Conservation (phyloP, 2,113 vertebrate genomes). For the Malurus elegans region DNA sequence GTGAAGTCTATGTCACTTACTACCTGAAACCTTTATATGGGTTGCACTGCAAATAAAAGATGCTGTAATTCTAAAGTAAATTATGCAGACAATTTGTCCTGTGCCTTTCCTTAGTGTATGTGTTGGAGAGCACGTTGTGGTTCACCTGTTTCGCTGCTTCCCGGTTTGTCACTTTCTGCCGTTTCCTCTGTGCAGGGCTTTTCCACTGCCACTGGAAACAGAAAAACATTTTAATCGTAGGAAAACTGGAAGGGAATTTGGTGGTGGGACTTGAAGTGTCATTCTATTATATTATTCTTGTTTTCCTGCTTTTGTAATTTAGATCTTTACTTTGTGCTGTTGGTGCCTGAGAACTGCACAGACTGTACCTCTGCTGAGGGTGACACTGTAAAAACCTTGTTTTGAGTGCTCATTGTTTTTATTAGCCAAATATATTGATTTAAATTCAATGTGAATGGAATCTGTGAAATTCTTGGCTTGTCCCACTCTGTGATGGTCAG, state of each 20-base stretch:
- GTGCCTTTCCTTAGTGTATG: background rate
- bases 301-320: background rate
- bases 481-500: background rate
- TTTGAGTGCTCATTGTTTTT: background rate
- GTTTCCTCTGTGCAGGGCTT: background rate
- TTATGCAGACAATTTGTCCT: background rate
- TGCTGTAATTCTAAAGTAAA: background rate
- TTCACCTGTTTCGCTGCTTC: background rate
- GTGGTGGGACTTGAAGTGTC: background rate
- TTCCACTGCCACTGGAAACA: background rate
- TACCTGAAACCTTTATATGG: background rate
- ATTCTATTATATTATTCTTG: background rate
- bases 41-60: background rate
- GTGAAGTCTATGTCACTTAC: background rate
- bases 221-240: background rate
- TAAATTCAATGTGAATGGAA: background rate
- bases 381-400: background rate
- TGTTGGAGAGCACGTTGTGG: background rate
- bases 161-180: constrained; percentile 18
- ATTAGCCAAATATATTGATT: background rate
- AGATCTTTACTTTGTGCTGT: background rate
- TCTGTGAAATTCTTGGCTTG: background rate
- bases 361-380: background rate
- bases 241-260: background rate
- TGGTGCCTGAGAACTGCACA: background rate